Conservation (phyloP, 2,888 invertebrate species). For the Drosophila mercatorum region DNA sequence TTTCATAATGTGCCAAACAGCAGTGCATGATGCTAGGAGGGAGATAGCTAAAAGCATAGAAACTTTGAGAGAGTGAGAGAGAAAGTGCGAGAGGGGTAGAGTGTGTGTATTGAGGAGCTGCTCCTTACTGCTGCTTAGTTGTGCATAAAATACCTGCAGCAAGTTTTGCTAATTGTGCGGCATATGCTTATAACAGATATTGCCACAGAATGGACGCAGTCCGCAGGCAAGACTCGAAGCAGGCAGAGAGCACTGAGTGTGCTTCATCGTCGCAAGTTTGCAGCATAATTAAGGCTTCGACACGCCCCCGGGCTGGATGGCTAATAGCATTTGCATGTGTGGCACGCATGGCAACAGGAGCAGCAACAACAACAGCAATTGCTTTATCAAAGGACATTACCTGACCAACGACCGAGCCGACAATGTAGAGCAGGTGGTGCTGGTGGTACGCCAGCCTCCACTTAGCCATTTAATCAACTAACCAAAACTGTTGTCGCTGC, state of each 20-base stretch:
- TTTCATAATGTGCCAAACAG: conserved; percentile 68
- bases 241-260: conserved; percentile 8
- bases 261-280: conserved; percentile 55
- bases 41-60: background rate
- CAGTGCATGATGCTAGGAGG: conserved; percentile 4
- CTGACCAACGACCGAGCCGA: conserved; percentile 35
- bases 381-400: conserved; percentile 19
- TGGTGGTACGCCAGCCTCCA: conserved; percentile 19
- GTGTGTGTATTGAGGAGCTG: conserved; percentile 7
- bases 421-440: conserved; percentile 1
- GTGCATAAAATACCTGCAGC: conserved; percentile 63
- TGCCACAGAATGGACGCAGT: conserved; percentile 36
- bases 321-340: conserved; percentile 69
- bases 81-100: background rate
- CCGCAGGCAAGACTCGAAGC: conserved; percentile 12
- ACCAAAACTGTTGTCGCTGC: conserved; percentile 12
- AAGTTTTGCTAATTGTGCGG: conserved; percentile 61
- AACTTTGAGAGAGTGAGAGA: background rate
- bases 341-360: conserved; percentile 60
- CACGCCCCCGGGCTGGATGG: conserved; percentile 50
- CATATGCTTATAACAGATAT: conserved; percentile 52
- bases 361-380: conserved; percentile 28
- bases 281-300: conserved; percentile 70
- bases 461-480: conserved; percentile 57
- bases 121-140: conserved; percentile 30